A percentile compares a stretch with the other conserved stretches of the same genome.
These are phyloP conservation scores for Thryonomys swinderianus DNA, from an alignment of 2,113 vertebrate species.

Conservation along the genomic window DNA sequence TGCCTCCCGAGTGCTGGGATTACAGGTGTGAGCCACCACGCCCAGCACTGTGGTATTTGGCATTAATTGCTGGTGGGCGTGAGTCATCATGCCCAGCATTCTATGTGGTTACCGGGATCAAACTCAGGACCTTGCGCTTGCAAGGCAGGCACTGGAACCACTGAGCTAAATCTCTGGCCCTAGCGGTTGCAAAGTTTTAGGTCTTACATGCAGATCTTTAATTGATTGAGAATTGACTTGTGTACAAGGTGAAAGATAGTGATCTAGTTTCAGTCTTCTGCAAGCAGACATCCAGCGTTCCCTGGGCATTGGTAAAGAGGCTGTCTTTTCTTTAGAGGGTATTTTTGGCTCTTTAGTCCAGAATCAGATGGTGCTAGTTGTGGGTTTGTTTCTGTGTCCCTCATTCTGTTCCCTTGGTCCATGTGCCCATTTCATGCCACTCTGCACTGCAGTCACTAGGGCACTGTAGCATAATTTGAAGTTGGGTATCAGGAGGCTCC, in stretches of 20 bases:
- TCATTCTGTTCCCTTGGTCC: background rate
- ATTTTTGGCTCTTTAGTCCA: background rate
- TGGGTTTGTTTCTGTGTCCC: background rate
- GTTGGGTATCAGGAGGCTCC: background rate
- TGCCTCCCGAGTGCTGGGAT: too few relatives aligned
- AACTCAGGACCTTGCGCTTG: too few relatives aligned
- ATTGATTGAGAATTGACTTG: background rate
- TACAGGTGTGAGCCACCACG: too few relatives aligned
- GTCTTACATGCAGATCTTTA: background rate
- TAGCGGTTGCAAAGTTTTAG: background rate
- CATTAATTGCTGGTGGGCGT: too few relatives aligned
- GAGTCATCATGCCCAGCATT: too few relatives aligned
- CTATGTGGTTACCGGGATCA: too few relatives aligned
- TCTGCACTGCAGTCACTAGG: too few relatives aligned
- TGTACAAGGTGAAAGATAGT: background rate
- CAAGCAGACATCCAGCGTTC: background rate
- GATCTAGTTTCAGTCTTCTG: background rate
- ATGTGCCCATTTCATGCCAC: background rate
- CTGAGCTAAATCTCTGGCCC: too few relatives aligned
- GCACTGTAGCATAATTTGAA: background rate
- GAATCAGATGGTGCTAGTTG: background rate
- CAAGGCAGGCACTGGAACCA: too few relatives aligned
- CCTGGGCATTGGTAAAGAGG: background rate
- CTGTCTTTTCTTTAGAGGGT: background rate
- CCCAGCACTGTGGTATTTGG: too few relatives aligned